Evolutionary conservation across 2,113 vertebrate genomes (phyloP), one percentile per base, ranked within the genome.

Genomic region (Dascyllus trimaculatus): DNA sequence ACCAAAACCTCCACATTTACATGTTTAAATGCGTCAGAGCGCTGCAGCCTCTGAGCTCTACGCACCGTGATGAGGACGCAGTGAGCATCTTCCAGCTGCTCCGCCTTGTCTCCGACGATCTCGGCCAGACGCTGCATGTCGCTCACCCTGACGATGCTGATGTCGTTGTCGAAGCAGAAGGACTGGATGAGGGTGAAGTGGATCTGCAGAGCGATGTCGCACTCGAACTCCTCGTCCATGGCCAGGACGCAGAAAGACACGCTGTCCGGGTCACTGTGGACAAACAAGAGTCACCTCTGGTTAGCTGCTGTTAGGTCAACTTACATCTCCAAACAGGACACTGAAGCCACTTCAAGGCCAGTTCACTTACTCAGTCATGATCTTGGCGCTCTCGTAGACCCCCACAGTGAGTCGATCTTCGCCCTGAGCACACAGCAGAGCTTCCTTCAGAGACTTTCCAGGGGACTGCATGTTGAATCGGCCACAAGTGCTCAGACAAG

Each of bases 341-440:
- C 0, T 11, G 13, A 29, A 59, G 19, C 59, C 15, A 14, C 2
- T 11, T 43, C 45, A 0, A 18, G n/a, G 14, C 19, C 6, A 22
- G 17, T 53, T 29, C 85, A 97, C 97, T 97, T 89, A 99, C 97
- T 97, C 94, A 63, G 96, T 99, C 95, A 99, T 96, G 46, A 98
- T 95, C 90, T 98, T 97, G 54, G 98, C 98, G 17, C 97, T 97
- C 93, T 98, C 97, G 46, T 99, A 97, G 78, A 99, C 97, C 45
- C 97, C 97, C 1, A 95, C 95, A 4, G 97, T 99, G 73, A 99
- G 95, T 54, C 95, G 96, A 53, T 95, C 93, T 67, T 98, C 96
- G 32, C 91, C 93, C 90, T 95, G 95, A 1, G 97, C 97, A 5
- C 95, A 95, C 61, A 94, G 80, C 90, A 98, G 91, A 57, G 97